These are phyloP conservation scores for Physella acuta DNA, from an alignment of 1,140 invertebrate species.

Conservation along the genomic window DNA sequence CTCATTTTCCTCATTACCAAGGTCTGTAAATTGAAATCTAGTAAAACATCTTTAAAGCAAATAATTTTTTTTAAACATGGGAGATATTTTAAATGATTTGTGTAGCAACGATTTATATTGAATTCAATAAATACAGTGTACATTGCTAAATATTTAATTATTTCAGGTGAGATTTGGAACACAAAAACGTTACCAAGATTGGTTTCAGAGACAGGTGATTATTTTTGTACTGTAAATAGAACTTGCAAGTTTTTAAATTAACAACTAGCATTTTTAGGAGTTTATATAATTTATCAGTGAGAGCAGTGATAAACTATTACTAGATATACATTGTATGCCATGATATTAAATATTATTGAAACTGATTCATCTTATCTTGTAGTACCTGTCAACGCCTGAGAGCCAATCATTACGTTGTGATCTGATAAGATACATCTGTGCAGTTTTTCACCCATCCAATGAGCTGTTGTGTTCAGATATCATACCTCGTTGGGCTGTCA, in stretches of 20 bases:
- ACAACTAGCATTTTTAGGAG: too few species aligned
- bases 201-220: conserved; percentile 84
- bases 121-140: too few species aligned
- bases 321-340: too few species aligned
- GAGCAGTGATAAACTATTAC: too few species aligned
- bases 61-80: conserved; percentile 3
- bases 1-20: conserved; percentile 88
- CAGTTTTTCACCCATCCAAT: conserved; percentile 96
- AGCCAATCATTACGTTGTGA: conserved; percentile 91
- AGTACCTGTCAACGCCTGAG: conserved; percentile 96
- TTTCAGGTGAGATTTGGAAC: conserved; percentile 79
- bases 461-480: conserved; percentile 96
- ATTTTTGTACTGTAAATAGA: neutral
- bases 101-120: too few species aligned
- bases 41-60: too few species aligned
- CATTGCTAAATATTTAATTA: too few species aligned
- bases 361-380: conserved; percentile 51
- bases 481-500: conserved; percentile 96
- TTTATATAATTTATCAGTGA: too few species aligned
- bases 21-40: too few species aligned
- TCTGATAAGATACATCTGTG: conserved; percentile 95
- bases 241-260: too few species aligned
- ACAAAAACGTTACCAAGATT: conserved; percentile 97
- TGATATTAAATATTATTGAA: too few species aligned
- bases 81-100: too few species aligned